Conservation (phyloP, 2,888 invertebrate genomes). For the Nemoura dubitans region DNA sequence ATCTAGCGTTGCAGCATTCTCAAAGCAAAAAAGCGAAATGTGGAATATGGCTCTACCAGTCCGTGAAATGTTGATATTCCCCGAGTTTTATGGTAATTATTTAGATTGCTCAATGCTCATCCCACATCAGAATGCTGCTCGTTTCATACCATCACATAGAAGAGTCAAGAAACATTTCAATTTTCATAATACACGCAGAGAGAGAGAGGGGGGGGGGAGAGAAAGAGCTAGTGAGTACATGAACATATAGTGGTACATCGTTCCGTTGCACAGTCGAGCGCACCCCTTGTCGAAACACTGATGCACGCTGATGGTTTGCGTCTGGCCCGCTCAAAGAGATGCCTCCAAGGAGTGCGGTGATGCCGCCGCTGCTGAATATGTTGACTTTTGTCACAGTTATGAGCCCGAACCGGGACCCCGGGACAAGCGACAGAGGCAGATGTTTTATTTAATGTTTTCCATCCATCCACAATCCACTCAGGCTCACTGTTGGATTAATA, state of each 20-base stretch:
- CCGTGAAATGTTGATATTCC: background rate
- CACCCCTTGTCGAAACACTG: background rate
- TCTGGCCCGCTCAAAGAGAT: background rate
- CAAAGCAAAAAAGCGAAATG: background rate
- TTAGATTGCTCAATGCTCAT: background rate
- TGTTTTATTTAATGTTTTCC: conserved; percentile 39
- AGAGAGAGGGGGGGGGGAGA: too few species aligned
- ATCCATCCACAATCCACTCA: conserved; percentile 27
- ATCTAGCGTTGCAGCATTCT: background rate
- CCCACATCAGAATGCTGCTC: background rate
- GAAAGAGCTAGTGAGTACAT: too few species aligned
- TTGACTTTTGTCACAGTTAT: conserved; percentile 22
- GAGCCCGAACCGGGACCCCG: background rate
- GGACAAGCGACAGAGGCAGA: conserved; percentile 26
- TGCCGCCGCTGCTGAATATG: background rate
- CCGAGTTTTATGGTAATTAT: background rate
- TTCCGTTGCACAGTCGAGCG: background rate
- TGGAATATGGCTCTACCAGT: background rate
- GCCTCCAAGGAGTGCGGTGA: background rate
- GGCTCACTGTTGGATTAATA: conserved; percentile 38
- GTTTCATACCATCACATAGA: background rate
- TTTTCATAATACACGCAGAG: background rate
- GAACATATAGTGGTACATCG: background rate
- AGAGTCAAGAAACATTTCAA: conserved; percentile 12
- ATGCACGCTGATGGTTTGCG: background rate